Evolutionary conservation across 2,113 vertebrate species (phyloP).

Genomic region (Heterochromis multidens): DNA sequence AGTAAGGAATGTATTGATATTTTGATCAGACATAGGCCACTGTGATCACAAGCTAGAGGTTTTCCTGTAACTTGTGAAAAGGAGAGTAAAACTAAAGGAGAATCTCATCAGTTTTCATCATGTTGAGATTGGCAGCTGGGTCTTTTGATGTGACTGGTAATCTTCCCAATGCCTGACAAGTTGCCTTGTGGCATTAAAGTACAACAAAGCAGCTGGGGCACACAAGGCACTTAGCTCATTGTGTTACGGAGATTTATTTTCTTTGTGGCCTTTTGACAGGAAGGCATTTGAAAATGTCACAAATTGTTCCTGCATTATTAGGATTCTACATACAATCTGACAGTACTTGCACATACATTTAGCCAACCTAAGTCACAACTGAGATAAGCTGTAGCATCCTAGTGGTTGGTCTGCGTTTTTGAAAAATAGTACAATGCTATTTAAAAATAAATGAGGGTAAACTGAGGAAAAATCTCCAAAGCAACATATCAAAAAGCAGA

Average conservation of each 20-base stretch:
- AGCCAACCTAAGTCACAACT: not conserved
- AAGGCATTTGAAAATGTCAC: constrained; percentile 10
- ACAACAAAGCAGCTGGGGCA: constrained; percentile 12
- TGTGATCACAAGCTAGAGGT: not conserved
- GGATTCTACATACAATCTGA: not conserved
- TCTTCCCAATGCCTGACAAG: not conserved
- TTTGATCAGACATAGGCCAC: not conserved
- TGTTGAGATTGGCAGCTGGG: not conserved
- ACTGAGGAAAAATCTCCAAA: not conserved
- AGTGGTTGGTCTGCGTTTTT: not conserved
- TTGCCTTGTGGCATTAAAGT: constrained; percentile 19
- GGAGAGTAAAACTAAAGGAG: not conserved
- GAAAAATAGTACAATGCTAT: not conserved
- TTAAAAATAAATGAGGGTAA: not conserved
- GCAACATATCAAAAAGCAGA: not conserved
- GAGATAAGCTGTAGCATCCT: not conserved
- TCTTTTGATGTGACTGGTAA: constrained; percentile 33
- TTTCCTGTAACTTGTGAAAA: not conserved
- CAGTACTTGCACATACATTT: not conserved
- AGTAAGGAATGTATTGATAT: not conserved
- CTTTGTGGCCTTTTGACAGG: not conserved
- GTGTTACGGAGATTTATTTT: constrained; percentile 9
- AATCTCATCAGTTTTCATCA: constrained; percentile 14
- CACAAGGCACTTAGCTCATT: not conserved
- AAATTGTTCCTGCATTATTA: not conserved